These are phyloP conservation scores for Larimichthys polyactis DNA, from an alignment of 2,113 vertebrate genomes.

Conservation along the genomic window DNA sequence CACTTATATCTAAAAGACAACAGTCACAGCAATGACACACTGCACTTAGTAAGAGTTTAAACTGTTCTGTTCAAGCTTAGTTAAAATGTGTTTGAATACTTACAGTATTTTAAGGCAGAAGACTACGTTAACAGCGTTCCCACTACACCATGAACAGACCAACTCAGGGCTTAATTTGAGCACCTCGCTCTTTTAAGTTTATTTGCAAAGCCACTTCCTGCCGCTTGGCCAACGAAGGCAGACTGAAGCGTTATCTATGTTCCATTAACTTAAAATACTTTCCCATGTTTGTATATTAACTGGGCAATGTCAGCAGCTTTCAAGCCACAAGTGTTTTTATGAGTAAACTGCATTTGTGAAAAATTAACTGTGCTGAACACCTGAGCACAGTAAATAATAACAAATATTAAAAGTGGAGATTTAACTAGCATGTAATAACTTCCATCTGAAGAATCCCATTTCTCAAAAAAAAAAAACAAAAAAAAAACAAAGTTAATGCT, in stretches of 20 bases:
- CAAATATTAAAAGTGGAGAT: not conserved
- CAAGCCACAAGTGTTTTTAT: not conserved
- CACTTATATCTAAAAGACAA: not conserved
- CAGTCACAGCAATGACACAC: not conserved
- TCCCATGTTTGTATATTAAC: slow-evolving; percentile 55
- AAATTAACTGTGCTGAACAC: not conserved
- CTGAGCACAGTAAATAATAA: not conserved
- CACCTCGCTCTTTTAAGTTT: no score
- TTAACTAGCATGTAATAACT: not conserved
- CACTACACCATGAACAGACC: not conserved
- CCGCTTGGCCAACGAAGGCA: no score
- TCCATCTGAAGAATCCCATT: not conserved
- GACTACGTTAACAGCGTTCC: not conserved
- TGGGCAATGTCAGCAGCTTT: not conserved
- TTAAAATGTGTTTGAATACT: slow-evolving; percentile 6
- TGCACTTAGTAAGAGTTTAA: not conserved
- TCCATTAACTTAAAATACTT: slow-evolving; percentile 36
- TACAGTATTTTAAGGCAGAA: not conserved
- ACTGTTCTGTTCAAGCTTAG: not conserved
- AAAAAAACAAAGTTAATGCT: no score
- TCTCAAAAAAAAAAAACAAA: not conserved
- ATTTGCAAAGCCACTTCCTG: no score
- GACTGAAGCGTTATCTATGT: no score
- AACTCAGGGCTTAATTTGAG: not conserved
- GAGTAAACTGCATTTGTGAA: not conserved